Conservation (phyloP, 2,113 vertebrate genomes). For the Channa argus region DNA sequence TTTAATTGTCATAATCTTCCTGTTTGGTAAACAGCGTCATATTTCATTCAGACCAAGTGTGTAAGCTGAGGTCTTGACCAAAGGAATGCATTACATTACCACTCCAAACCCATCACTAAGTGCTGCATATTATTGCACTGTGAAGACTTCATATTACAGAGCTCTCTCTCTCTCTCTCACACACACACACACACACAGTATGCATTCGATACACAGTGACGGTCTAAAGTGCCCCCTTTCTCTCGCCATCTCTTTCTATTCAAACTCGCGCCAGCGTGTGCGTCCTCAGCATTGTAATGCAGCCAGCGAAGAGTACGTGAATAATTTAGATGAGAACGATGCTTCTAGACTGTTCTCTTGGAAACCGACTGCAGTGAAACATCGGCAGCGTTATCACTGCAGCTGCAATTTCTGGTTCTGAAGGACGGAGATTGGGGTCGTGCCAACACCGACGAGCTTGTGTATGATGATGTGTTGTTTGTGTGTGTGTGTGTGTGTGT, state of each 20-base stretch:
- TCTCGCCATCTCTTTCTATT: constrained; percentile 22
- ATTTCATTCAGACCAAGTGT: constrained; percentile 43
- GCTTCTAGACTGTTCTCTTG: constrained; percentile 69
- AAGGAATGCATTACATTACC: constrained; percentile 55
- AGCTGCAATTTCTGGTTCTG: constrained; percentile 27
- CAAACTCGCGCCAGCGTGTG: constrained; percentile 20
- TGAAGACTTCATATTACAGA: constrained; percentile 62
- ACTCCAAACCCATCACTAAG: constrained; percentile 52
- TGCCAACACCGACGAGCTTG: not conserved
- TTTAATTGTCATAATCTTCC: constrained; percentile 41
- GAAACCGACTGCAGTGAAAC: constrained; percentile 53
- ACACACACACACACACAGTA: not conserved
- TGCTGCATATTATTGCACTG: constrained; percentile 50
- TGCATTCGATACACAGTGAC: constrained; percentile 23
- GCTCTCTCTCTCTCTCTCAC: constrained; percentile 44
- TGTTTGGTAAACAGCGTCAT: constrained; percentile 63
- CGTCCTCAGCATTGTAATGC: constrained; percentile 61
- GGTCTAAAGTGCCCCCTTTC: constrained; percentile 39
- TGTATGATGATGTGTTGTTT: not conserved
- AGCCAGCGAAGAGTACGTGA: constrained; percentile 58
- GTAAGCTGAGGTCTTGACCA: constrained; percentile 50
- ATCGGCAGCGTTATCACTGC: constrained; percentile 28
- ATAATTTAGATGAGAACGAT: constrained; percentile 75
- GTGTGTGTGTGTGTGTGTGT: not conserved
- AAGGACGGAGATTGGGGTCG: not conserved